A percentile compares a stretch with the other conserved stretches of the same genome.
phyloP scores from a whole-genome alignment of 2,113 vertebrate species.

The Pseudolaguvia tuberculata region DNA sequence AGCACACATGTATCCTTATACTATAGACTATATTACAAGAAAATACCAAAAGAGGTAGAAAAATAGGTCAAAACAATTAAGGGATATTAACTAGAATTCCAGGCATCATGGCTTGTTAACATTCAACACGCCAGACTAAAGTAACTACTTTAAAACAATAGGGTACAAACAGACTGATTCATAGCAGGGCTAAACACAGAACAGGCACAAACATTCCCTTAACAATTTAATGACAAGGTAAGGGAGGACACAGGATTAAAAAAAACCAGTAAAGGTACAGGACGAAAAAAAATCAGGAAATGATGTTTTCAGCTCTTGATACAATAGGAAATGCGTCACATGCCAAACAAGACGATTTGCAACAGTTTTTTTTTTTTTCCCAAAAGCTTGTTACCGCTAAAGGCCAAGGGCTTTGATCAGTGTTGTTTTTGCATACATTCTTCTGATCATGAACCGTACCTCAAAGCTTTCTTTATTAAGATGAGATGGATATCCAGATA shows the following conservation, averaged over 20 bases:
- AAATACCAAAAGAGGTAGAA: not conserved
- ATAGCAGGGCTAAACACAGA: not conserved
- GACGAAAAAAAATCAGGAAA: not conserved
- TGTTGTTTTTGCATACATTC: too few species aligned
- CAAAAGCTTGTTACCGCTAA: not conserved
- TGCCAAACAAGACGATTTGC: not conserved
- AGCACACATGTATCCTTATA: too few species aligned
- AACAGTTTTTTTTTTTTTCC: not conserved
- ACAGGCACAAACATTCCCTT: not conserved
- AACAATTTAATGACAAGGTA: not conserved
- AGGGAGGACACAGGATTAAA: not conserved
- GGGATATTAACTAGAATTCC: not conserved
- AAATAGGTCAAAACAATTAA: not conserved
- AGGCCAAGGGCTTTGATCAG: not conserved
- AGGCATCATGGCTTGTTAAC: not conserved
- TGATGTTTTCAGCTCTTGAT: not conserved
- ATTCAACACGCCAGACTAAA: not conserved
- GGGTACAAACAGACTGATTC: not conserved
- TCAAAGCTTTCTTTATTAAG: not conserved
- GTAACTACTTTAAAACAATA: not conserved
- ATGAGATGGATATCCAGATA: too few species aligned
- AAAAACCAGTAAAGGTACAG: not conserved
- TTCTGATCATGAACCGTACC: not conserved
- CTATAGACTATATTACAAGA: not conserved
- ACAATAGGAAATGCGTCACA: not conserved